Conservation (phyloP, 2,113 vertebrate genomes). For the Chauna torquata region DNA sequence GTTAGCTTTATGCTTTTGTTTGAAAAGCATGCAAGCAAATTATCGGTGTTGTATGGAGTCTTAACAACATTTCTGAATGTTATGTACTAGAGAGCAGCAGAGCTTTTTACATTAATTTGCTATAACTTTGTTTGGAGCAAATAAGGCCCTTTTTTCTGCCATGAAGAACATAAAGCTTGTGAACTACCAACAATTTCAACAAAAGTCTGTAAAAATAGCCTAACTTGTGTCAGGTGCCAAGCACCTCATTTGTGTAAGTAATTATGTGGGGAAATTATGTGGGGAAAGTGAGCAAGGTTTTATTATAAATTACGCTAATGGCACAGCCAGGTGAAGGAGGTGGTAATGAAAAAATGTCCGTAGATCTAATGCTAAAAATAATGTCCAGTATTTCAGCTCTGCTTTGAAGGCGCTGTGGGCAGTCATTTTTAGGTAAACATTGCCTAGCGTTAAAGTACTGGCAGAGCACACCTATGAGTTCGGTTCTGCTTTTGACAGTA, state of each 20-base stretch:
- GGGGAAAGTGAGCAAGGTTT: not conserved
- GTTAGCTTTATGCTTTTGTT: not conserved
- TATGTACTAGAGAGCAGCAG: not conserved
- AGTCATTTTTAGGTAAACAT: not conserved
- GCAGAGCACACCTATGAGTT: not conserved
- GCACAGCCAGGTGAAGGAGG: not conserved
- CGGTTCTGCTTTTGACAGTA: not conserved
- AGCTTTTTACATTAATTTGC: not conserved
- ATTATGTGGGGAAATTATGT: not conserved
- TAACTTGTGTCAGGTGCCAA: not conserved
- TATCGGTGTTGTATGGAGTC: not conserved
- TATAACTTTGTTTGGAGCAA: constrained; percentile 4
- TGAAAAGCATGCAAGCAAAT: not conserved
- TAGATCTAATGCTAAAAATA: not conserved
- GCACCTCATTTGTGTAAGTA: not conserved
- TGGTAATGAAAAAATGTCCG: not conserved
- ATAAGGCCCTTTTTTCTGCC: not conserved
- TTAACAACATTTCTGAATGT: not conserved
- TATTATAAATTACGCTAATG: constrained; percentile 30
- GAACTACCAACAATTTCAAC: not conserved
- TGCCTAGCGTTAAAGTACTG: not conserved
- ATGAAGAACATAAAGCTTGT: not conserved
- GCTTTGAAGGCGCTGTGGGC: not conserved
- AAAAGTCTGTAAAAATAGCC: not conserved
- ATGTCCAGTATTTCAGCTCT: not conserved